phyloP scores from a whole-genome alignment of 2,888 invertebrate species.

The Drosophila aldrichi region DNA sequence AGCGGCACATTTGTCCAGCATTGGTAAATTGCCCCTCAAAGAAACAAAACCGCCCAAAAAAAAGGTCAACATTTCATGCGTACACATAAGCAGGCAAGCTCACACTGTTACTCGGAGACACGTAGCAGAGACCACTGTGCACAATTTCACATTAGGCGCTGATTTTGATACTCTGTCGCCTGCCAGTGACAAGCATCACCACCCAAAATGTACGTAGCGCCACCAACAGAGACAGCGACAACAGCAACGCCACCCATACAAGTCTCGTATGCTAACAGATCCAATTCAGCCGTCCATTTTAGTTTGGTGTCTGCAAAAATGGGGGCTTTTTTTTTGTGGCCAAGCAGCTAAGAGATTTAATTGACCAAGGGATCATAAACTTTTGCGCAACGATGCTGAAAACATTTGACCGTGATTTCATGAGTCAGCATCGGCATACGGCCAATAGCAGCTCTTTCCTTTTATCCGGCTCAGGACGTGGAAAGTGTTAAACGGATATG shows the following conservation, averaged over 20 bases:
- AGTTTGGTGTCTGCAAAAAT: slow-evolving; percentile 39
- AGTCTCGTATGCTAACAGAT: slow-evolving; percentile 36
- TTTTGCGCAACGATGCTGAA: slow-evolving; percentile 83
- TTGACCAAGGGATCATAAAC: slow-evolving; percentile 85
- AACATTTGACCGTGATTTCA: slow-evolving; percentile 84
- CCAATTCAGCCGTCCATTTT: slow-evolving; percentile 35
- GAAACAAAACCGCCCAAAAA: slow-evolving; percentile 17
- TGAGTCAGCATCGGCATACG: slow-evolving; percentile 77
- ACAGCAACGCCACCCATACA: slow-evolving; percentile 14
- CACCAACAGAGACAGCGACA: neutral
- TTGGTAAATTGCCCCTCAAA: slow-evolving; percentile 34
- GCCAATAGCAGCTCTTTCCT: neutral
- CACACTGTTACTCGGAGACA: slow-evolving; percentile 31
- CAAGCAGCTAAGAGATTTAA: slow-evolving; percentile 81
- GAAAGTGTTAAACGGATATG: slow-evolving; percentile 39
- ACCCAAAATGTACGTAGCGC: slow-evolving; percentile 49
- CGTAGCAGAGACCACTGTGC: slow-evolving; percentile 40
- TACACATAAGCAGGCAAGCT: slow-evolving; percentile 10
- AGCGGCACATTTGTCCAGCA: slow-evolving; percentile 40
- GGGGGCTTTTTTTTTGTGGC: slow-evolving; percentile 30
- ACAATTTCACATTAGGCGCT: slow-evolving; percentile 64
- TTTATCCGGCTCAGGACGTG: slow-evolving; percentile 6
- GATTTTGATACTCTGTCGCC: slow-evolving; percentile 62
- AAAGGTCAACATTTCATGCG: slow-evolving; percentile 12
- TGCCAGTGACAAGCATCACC: slow-evolving; percentile 66